Evolutionary conservation across 2,888 invertebrate genomes (phyloP).

Genomic region (Apantesis nais): DNA sequence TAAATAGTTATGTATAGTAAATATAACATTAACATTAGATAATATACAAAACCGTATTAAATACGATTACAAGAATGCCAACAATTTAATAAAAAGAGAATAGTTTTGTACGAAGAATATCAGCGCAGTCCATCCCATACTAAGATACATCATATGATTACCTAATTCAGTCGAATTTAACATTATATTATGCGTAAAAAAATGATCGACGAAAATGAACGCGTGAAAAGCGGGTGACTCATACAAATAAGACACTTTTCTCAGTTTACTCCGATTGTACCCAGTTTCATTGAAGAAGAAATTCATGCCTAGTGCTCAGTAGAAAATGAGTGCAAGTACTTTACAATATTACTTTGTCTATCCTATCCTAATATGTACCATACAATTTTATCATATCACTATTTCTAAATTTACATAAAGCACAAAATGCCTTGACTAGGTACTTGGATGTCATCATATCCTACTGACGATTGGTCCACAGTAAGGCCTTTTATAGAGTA

Average conservation of each 20-base stretch:
- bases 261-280: neutral
- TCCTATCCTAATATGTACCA: neutral
- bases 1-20: slow-evolving; percentile 54
- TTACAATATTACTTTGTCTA: neutral
- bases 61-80: slow-evolving; percentile 69
- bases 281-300: neutral
- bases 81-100: slow-evolving; percentile 69
- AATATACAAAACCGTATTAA: slow-evolving; percentile 64
- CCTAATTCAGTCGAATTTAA: slow-evolving; percentile 68
- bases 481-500: slow-evolving; percentile 72
- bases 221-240: neutral
- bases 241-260: neutral
- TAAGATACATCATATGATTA: slow-evolving; percentile 57
- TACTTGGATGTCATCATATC: slow-evolving; percentile 57
- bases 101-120: slow-evolving; percentile 79
- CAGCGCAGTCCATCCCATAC: slow-evolving; percentile 64
- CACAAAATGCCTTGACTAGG: slow-evolving; percentile 55
- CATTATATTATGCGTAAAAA: slow-evolving; percentile 39
- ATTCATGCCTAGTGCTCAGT: slow-evolving; percentile 28
- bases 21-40: slow-evolving; percentile 59
- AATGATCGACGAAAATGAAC: neutral
- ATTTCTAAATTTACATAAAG: slow-evolving; percentile 54
- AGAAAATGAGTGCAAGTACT: slow-evolving; percentile 26
- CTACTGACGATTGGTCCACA: slow-evolving; percentile 77
- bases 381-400: slow-evolving; percentile 17